A percentile compares a stretch with the other conserved stretches of the same genome.
These are phyloP conservation scores for Holacanthus passer DNA, from an alignment of 2,113 vertebrate genomes.

Conservation along the genomic window DNA sequence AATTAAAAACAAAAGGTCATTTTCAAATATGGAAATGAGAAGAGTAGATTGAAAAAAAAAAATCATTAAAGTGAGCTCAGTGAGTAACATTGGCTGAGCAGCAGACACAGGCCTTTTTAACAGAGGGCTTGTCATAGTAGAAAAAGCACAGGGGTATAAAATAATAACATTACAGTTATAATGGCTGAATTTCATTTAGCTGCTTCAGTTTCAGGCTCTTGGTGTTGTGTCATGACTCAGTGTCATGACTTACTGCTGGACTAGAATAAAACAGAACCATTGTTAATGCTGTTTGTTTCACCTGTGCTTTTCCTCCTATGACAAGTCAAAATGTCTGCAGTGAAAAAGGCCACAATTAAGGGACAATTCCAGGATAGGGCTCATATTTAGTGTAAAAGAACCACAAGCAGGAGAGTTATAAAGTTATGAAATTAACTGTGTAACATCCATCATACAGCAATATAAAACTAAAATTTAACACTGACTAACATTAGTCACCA, in stretches of 20 bases:
- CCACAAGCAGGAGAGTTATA: background rate
- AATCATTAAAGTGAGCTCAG: background rate
- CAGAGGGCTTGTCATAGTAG: background rate
- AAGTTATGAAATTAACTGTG: background rate
- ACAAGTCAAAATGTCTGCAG: constrained; percentile 4
- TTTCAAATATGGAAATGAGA: constrained; percentile 16
- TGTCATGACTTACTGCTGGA: background rate
- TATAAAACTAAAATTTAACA: background rate
- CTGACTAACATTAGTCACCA: background rate
- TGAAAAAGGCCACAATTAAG: background rate
- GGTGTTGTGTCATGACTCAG: background rate
- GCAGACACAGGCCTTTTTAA: background rate
- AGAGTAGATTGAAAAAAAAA: background rate
- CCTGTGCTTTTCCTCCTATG: background rate
- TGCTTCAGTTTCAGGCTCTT: constrained; percentile 3
- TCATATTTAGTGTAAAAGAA: background rate
- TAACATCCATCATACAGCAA: background rate
- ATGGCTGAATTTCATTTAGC: constrained; percentile 12
- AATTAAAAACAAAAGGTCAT: constrained; percentile 18
- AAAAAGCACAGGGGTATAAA: background rate
- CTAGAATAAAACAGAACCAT: background rate
- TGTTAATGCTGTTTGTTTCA: background rate
- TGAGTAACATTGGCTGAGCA: background rate
- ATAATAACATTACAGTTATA: background rate
- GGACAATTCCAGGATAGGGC: background rate